Base-by-base conservation (phyloP, 2,888 invertebrate genomes). In the Syrista parreyssii region DNA sequence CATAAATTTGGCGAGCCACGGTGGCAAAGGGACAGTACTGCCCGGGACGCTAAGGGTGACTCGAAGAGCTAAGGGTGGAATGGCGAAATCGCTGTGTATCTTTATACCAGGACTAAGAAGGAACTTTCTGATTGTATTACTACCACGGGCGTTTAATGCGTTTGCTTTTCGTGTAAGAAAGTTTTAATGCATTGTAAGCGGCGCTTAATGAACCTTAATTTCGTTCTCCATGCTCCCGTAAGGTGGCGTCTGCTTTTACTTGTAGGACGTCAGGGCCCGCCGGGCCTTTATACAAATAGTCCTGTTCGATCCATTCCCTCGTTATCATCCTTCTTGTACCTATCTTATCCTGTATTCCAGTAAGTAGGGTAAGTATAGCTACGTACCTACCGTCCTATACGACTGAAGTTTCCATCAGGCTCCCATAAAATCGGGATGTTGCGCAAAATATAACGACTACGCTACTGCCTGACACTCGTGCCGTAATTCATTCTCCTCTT, bases 401-500 rank as follows among this genome's bases (percentile, higher is more conserved):
- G 82, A 80, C 81, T 77, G 81, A 84, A 83, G 83, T 84, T 84
- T 82, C 82, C 81, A 79, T 84, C 82, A 73, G 78, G 76, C 73
- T 86, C 85, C 91, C 91, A 91, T 91, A 91, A 91, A 91, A 91
- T 91, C 91, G 89, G 91, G 90, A 91, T 91, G 91, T 91, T 91
- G 89, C 91, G 88, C 89, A 88, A 91, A 90, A 91, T 90, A 91
- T 91, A 89, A 88, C 86, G 87, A 87, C 87, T 86, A 87, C 89
- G 85, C 83, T 85, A 86, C 87, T 88, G 86, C 86, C 89, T 87
- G 89, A 89, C 89, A 89, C 89, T 86, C 86, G 83, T 84, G 87
- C 81, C 89, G 89, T 90, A 90, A 89, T 87, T 90, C 90, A 90
- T 90, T 84, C 84, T 77, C 79, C 85, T 85, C 88, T 86, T 85